A percentile compares a stretch with the other conserved stretches of the same genome.
phyloP scores from a whole-genome alignment of 2,797 vertebrate species.

The Pogonophryne albipinna region DNA sequence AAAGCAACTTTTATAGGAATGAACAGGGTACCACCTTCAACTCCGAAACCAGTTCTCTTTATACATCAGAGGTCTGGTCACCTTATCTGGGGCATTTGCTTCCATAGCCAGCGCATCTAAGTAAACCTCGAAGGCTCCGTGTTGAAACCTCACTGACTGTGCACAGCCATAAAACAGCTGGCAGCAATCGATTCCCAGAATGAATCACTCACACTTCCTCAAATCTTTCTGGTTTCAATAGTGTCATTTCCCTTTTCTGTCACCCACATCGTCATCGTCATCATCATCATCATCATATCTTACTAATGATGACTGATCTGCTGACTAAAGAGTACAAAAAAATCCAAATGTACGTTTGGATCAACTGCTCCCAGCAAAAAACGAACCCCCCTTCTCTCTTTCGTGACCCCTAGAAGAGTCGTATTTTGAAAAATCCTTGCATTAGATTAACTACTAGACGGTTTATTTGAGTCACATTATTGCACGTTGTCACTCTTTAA shows the following conservation, averaged over 20 bases:
- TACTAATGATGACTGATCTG: conserved; percentile 27
- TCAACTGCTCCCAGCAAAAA: background rate
- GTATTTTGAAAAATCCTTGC: background rate
- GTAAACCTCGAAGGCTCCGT: background rate
- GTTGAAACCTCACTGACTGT: conserved; percentile 10
- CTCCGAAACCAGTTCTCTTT: too few species aligned
- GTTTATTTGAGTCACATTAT: background rate
- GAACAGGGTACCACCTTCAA: too few species aligned
- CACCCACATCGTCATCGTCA: conserved; percentile 10
- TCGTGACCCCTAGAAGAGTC: background rate
- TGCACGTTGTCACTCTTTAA: too few species aligned
- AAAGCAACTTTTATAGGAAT: too few species aligned
- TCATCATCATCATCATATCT: conserved; percentile 17
- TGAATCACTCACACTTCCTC: conserved; percentile 66
- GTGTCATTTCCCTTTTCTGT: conserved; percentile 58
- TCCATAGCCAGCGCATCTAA: too few species aligned
- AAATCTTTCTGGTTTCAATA: conserved; percentile 39
- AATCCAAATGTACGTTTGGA: background rate
- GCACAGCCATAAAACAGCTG: conserved; percentile 42
- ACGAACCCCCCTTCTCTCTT: background rate
- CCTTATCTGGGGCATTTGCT: too few species aligned
- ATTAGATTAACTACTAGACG: background rate
- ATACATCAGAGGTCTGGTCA: too few species aligned
- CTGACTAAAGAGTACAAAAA: conserved; percentile 23
- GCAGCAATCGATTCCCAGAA: conserved; percentile 26